phyloP scores from a whole-genome alignment of 2,113 vertebrate genomes.

The Pachyramphus minor region DNA sequence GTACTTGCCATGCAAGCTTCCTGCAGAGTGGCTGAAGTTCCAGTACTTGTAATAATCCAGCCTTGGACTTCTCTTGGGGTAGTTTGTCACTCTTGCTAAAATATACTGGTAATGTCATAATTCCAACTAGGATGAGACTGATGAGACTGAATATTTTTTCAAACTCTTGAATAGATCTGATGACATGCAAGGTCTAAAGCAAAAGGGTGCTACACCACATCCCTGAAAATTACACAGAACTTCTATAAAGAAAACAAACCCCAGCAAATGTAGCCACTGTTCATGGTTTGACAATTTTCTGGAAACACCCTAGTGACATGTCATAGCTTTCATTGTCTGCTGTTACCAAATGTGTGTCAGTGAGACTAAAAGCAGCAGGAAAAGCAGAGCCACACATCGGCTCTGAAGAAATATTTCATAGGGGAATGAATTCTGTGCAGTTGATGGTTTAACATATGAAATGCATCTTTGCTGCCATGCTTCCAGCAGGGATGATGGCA shows the following conservation, averaged over 20 bases:
- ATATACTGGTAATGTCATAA: neutral
- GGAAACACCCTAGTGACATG: neutral
- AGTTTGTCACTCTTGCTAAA: neutral
- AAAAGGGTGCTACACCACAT: neutral
- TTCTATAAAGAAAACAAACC: neutral
- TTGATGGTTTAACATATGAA: neutral
- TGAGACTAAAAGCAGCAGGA: neutral
- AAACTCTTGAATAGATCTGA: neutral
- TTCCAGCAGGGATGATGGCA: neutral
- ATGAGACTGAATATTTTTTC: neutral
- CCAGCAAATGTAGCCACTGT: neutral
- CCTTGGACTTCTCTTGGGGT: neutral
- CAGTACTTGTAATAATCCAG: neutral
- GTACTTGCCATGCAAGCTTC: neutral
- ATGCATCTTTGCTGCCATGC: neutral
- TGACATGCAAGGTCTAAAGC: neutral
- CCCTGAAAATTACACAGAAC: neutral
- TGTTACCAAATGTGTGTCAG: neutral
- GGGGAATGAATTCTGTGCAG: neutral
- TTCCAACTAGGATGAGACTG: neutral
- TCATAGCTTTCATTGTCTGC: neutral
- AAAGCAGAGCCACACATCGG: neutral
- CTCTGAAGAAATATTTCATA: neutral
- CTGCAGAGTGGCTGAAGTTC: neutral
- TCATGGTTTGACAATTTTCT: neutral